phyloP scores from a whole-genome alignment of 2,888 invertebrate species.

The Diploptera punctata region DNA sequence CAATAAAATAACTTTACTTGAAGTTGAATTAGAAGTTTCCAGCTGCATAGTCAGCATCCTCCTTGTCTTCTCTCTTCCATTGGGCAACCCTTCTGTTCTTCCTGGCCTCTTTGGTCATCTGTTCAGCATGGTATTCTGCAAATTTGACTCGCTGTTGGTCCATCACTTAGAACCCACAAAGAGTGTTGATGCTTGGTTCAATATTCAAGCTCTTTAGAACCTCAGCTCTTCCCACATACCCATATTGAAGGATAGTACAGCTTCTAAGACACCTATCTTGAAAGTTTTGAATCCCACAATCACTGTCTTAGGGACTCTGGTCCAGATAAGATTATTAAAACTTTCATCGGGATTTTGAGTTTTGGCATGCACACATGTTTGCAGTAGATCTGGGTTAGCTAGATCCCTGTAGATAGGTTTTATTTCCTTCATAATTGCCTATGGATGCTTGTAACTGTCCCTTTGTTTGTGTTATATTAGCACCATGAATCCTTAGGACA shows the following conservation, averaged over 20 bases:
- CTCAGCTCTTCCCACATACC: background rate
- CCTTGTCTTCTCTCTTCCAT: background rate
- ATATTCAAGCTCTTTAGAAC: no score
- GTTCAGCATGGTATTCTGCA: background rate
- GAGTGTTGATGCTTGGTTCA: no score
- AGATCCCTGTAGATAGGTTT: no score
- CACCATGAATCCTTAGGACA: slow-evolving; percentile 4
- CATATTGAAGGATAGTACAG: slow-evolving; percentile 4
- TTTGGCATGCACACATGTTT: background rate
- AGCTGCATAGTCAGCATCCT: background rate
- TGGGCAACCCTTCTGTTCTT: background rate
- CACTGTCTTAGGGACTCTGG: background rate
- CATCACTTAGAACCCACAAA: background rate
- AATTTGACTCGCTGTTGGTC: no score
- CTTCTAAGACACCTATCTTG: background rate
- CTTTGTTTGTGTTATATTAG: background rate
- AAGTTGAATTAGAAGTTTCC: slow-evolving; percentile 3
- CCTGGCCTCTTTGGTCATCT: background rate
- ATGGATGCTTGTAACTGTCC: slow-evolving; percentile 6
- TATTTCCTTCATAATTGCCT: background rate
- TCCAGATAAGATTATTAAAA: background rate
- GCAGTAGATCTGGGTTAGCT: no score
- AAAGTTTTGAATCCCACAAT: background rate
- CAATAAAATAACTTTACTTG: slow-evolving; percentile 13
- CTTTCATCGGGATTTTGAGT: background rate